Base-by-base conservation (phyloP, 1,140 invertebrate genomes). In the Drosophila watanabei region DNA sequence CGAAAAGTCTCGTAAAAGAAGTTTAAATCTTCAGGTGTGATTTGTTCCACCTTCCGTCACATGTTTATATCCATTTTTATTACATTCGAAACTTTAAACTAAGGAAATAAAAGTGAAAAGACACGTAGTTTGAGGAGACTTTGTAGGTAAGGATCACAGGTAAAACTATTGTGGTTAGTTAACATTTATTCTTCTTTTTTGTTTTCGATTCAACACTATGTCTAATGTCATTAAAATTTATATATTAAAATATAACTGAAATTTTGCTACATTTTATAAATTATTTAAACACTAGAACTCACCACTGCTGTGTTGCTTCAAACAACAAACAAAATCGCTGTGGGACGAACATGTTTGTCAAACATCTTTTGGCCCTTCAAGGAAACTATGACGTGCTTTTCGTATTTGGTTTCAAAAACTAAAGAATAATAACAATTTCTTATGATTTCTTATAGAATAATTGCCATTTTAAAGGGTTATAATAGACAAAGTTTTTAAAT, bases 1-100 rank as follows among this genome's bases (percentile, higher is more conserved):
- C 68, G 24, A 24, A 69, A 71, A 71, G 64, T 57, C 68, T 71
- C 68, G 68, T 71, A 71, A 71, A 71, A 71, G 39, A 57, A 69
- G 64, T 69, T 71, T 69, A 71, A 69, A 54, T 71, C 68, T 71
- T 68, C 64, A 71, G 68, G 64, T 71, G 33, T 35, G 54, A 57
- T 18, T n/a, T 24, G 30, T 66, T 56, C n/a, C 48, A 24, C 10
- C 48, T 10, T 57, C 13, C 39, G 28, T 41, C 33, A 46, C 63
- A 56, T 69, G 63, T 69, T 48, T 69, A 69, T 57, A 57, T 57
- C 63, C 68, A 71, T 48, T 56, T 71, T 69, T 71, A 71, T 56
- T 63, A 33, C 63, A 39, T 16, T 56, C 37, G 39, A 39, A 71
- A 71, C 49, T 46, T 69, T 69, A 11, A 56, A 45, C 35, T 33